Evolutionary conservation across 2,888 invertebrate genomes (phyloP), one percentile per base, ranked within the genome.

Genomic region (Aleiodes leptofemur): DNA sequence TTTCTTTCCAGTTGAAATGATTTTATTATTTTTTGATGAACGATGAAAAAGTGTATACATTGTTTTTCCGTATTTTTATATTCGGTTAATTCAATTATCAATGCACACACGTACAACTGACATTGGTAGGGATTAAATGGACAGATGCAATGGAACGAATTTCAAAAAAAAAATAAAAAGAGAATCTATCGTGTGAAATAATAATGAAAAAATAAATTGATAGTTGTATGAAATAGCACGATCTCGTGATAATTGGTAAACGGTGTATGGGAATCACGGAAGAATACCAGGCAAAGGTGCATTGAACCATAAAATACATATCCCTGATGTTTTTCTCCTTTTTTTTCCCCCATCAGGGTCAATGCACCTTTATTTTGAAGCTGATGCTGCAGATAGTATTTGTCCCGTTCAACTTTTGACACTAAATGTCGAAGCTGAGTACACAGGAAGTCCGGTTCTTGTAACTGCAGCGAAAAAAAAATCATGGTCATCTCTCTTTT

Each of bases 401-500:
- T 14, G 8, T 5, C 43, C 43, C 43, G 8, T 5, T 61, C 7
- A 34, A 29, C 4, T 50, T 50, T 29, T 50, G 50, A 23, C 13
- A 48, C 29, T 66, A 50, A 50, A 66, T 66, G 38, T 61, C 61
- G 11, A 66, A 53, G 51, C 48, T 69, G 73, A 71, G 43, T 73
- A 56, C 73, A 76, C 77, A 77, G 78, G 79, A 77, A 77, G 79
- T 80, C 77, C 78, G 78, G 77, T 70, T 77, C 14, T 23, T 66
- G 64, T 66, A 23, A 57, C 66, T 56, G 31, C 48, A 23, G 55
- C 59, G 23, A 23, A 23, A 50, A 23, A 23, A 50, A 23, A 48
- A 55, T 13, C 59, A 29, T 53, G 75, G 64, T 61, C 72, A 23
- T 53, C 64, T 72, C 69, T 1, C 23, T 23, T 51, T 50, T 48